These are phyloP conservation scores for Melikaiella ostensackeni DNA, from an alignment of 2,888 invertebrate species.

Conservation along the genomic window DNA sequence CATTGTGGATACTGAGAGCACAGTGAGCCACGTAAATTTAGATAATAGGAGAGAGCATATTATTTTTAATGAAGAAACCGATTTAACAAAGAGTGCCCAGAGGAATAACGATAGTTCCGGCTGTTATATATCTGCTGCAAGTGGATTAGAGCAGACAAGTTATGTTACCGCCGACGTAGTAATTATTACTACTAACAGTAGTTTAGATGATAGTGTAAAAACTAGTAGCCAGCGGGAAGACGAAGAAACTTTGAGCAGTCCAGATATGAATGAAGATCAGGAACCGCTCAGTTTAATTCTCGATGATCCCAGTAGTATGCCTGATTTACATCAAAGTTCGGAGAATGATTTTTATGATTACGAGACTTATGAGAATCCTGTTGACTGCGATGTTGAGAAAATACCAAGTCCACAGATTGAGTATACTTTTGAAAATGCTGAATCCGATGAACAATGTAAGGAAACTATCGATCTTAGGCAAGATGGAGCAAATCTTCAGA, in stretches of 20 bases:
- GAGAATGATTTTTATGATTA: conserved; percentile 70
- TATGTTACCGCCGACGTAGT: conserved; percentile 44
- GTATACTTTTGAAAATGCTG: background rate
- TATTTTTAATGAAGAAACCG: conserved; percentile 57
- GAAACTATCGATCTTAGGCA: background rate
- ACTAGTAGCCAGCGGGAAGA: conserved; percentile 63
- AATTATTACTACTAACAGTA: conserved; percentile 67
- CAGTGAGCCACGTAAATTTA: conserved; percentile 67
- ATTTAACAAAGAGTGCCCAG: conserved; percentile 44
- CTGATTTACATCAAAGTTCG: conserved; percentile 60
- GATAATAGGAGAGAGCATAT: conserved; percentile 61
- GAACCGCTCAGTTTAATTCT: conserved; percentile 71
- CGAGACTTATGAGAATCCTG: conserved; percentile 62
- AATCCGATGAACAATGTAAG: background rate
- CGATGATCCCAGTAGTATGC: conserved; percentile 67
- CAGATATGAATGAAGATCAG: conserved; percentile 64
- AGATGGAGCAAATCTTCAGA: background rate
- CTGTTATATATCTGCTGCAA: conserved; percentile 18
- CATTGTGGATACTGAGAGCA: conserved; percentile 61
- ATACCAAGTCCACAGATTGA: background rate
- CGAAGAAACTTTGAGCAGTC: conserved; percentile 62
- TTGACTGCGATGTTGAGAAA: conserved; percentile 48
- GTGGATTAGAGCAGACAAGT: conserved; percentile 24
- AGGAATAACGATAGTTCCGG: conserved; percentile 57
- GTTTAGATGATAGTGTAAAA: conserved; percentile 67